Percentiles rank a stretch among this genome's conserved stretches.
Conservation (phyloP, 2,113 vertebrate genomes). For the Pterocles burchelli region DNA sequence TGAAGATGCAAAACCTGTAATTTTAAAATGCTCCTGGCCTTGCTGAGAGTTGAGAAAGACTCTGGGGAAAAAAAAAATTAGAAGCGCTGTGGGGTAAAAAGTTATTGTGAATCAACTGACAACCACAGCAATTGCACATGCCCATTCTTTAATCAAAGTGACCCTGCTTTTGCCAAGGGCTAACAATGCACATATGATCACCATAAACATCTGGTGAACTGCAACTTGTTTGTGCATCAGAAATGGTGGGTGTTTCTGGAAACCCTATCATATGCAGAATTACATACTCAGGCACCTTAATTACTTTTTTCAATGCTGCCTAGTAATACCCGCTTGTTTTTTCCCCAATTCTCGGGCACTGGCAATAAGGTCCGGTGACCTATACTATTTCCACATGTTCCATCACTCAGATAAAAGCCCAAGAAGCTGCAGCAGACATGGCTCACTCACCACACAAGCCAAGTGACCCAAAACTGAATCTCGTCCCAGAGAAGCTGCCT, state of each 20-base stretch:
- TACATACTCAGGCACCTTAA: background rate
- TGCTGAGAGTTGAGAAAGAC: background rate
- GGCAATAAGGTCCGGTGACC: background rate
- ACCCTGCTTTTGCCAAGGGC: constrained; percentile 33
- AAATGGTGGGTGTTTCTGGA: background rate
- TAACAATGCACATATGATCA: constrained; percentile 19
- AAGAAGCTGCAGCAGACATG: background rate
- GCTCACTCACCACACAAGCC: background rate
- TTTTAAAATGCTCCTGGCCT: background rate
- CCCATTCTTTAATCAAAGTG: constrained; percentile 20
- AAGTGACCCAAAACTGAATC: background rate
- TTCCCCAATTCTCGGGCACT: background rate
- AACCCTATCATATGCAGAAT: constrained; percentile 1
- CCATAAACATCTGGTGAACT: constrained; percentile 35
- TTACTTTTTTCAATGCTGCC: background rate
- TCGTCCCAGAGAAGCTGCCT: background rate
- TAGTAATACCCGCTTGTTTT: background rate
- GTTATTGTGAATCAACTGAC: background rate
- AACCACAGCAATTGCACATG: background rate
- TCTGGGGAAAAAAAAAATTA: background rate
- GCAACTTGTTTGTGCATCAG: constrained; percentile 29
- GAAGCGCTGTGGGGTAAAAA: background rate
- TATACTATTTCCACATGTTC: background rate
- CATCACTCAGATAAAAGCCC: background rate
- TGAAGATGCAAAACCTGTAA: background rate